Base-by-base conservation (phyloP, 1,140 invertebrate species). In the Hyphantria cunea region DNA sequence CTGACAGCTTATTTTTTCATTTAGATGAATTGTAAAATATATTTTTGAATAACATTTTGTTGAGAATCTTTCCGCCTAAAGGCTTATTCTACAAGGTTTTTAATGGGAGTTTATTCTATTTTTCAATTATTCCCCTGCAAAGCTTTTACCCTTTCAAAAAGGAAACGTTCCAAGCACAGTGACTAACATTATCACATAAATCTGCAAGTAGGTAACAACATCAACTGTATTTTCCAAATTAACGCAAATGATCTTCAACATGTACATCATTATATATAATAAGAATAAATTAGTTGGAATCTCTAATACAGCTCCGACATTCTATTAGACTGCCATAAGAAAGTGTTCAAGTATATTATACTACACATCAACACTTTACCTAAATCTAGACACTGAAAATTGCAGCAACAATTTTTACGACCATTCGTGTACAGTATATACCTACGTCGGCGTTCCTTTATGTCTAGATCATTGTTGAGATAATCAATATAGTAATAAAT, bases 141-240 rank as follows among this genome's bases (percentile, higher is more conserved):
- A 67, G 80, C 80, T 86, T 84, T 42, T 74, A 62, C 74, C 70
- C 70, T 64, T 56, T 67, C n/a, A 63, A 59, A 54, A 58, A 59
- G 44, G 53, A 56, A 47, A 41, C 63, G 17, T 14, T 14, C 42
- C 52, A 54, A 54, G 64, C 67, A 56, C 42, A 59, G 72, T 74
- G 66, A 76, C 74, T 74, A 76, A 76, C 71, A 69, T 44, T 50
- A 34, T 51, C 10, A 32, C 50, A 64, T 52, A 53, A 54, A 59
- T 67, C 60, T 55, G 47, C 49, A 32, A 33, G 12, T 45, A 61
- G 50, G 42, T 34, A 11, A 25, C 17, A 25, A n/a, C n/a, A n/a
- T n/a, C n/a, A n/a, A n/a, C n/a, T n/a, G n/a, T n/a, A n/a, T n/a
- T n/a, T n/a, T n/a, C n/a, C n/a, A n/a, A n/a, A n/a, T n/a, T n/a